Evolutionary conservation across 2,797 vertebrate genomes (phyloP), one percentile per base, ranked within the genome.

Genomic region (Alosa sapidissima): DNA sequence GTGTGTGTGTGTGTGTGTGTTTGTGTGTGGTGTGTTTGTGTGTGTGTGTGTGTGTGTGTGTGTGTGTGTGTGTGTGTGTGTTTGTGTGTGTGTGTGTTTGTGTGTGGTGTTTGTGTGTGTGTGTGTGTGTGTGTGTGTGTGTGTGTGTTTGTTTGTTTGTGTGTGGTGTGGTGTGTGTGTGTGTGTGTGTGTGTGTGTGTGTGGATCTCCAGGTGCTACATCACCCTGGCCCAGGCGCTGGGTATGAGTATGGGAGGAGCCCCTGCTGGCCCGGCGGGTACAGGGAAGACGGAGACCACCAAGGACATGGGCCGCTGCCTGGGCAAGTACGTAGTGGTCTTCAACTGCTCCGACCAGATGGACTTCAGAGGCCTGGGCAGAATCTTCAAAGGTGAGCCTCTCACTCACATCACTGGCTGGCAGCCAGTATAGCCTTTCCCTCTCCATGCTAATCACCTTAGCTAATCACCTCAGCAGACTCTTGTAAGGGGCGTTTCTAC

Each of bases 311-410:
- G 97, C 7, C 96, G 97, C 4, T 99, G 98, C 90, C 95, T 99
- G 41, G 98, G 98, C 62, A 99, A 99, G 89, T 99, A 99, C 0
- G 97, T 99, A 5, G 98, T 99, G 81, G 97, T 99, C 86, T 99
- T 99, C 93, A 99, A 99, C 88, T 99, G 98, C 82, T 99, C 98
- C 5, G 98, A 99, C 86, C 98, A 99, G 92, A 99, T 99, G 98
- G 98, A 99, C 93, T 99, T 99, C 91, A 94, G 98, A 94, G 98
- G 98, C 36, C 93, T 99, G 87, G 98, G 98, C 62, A 95, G 98
- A 90, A 99, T 99, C 91, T 98, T 97, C 90, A 99, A 99, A 97
- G 98, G 98, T 97, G 85, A 84, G 85, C 83, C 47, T 81, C 54
- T n/a, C 65, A 85, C n/a, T 6, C 58, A 24, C 58, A 8, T 21